Conservation (phyloP, 2,888 invertebrate genomes). For the Philereme vetulata region DNA sequence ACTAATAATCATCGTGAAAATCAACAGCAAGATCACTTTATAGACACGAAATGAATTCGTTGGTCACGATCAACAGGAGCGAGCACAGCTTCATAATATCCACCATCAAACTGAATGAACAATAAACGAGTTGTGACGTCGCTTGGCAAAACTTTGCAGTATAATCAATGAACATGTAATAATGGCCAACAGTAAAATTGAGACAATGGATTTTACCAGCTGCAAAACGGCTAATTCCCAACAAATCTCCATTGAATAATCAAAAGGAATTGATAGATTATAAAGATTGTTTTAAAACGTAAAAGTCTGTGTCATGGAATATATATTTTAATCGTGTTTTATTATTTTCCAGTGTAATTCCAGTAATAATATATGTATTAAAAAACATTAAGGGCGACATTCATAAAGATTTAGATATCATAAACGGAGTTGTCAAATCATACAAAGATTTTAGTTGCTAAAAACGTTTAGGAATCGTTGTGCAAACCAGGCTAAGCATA, state of each 20-base stretch:
- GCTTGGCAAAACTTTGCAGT: conserved; percentile 15
- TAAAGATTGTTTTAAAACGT: neutral
- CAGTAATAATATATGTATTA: no score
- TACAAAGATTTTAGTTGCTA: no score
- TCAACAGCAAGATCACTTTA: neutral
- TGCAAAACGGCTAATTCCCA: conserved; percentile 32
- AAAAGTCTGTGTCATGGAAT: neutral
- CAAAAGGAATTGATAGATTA: neutral
- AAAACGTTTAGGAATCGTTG: no score
- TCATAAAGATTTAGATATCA: no score
- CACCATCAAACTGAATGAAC: conserved; percentile 15
- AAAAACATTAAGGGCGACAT: no score
- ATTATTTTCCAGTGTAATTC: no score
- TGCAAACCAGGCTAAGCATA: neutral
- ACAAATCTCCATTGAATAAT: conserved; percentile 39
- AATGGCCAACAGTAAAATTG: conserved; percentile 27
- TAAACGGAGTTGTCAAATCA: no score
- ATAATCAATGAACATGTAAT: conserved; percentile 25
- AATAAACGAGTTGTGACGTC: conserved; percentile 18
- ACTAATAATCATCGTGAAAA: neutral
- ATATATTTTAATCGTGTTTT: no score
- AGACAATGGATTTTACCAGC: conserved; percentile 61
- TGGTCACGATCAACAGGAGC: conserved; percentile 1
- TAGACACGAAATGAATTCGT: neutral
- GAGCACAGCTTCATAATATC: conserved; percentile 6